A percentile compares a stretch with the other conserved stretches of the same genome.
phyloP scores from a whole-genome alignment of 2,888 invertebrate genomes.

The Plutella xylostella region DNA sequence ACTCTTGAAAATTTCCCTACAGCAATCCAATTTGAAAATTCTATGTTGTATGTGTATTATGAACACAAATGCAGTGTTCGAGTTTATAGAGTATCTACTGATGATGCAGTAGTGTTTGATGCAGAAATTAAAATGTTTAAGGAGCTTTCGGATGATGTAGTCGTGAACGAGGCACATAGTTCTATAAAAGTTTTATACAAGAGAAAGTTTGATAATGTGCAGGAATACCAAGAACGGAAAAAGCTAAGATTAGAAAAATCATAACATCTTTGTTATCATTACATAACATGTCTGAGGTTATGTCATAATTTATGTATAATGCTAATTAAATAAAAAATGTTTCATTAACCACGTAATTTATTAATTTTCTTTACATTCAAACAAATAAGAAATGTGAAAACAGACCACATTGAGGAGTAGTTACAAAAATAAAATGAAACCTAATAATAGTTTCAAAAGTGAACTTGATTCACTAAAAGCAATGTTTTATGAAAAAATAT shows the following conservation, averaged over 20 bases:
- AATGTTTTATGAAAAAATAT: conserved; percentile 41
- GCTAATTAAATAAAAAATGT: conserved; percentile 10
- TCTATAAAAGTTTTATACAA: conserved; percentile 75
- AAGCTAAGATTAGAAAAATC: conserved; percentile 73
- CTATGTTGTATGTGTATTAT: conserved; percentile 47
- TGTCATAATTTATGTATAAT: background rate
- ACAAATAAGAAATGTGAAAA: conserved; percentile 51
- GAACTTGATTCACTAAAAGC: background rate
- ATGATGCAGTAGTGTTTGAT: conserved; percentile 26
- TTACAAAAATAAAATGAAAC: conserved; percentile 63
- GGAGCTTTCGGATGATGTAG: conserved; percentile 16
- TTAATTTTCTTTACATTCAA: conserved; percentile 55
- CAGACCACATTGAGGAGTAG: conserved; percentile 30
- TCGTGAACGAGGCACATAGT: conserved; percentile 31
- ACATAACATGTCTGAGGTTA: too few relatives aligned
- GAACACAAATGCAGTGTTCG: conserved; percentile 34
- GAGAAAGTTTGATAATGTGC: conserved; percentile 83
- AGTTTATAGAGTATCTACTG: conserved; percentile 34
- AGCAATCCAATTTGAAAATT: conserved; percentile 39
- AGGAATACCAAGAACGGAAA: conserved; percentile 83
- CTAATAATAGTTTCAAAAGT: conserved; percentile 42
- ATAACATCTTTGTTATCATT: too few relatives aligned
- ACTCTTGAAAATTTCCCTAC: conserved; percentile 47
- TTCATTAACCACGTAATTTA: conserved; percentile 46
- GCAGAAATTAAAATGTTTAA: conserved; percentile 35